Conservation (phyloP, 2,113 vertebrate genomes). For the Nyctereutes procyonoides region DNA sequence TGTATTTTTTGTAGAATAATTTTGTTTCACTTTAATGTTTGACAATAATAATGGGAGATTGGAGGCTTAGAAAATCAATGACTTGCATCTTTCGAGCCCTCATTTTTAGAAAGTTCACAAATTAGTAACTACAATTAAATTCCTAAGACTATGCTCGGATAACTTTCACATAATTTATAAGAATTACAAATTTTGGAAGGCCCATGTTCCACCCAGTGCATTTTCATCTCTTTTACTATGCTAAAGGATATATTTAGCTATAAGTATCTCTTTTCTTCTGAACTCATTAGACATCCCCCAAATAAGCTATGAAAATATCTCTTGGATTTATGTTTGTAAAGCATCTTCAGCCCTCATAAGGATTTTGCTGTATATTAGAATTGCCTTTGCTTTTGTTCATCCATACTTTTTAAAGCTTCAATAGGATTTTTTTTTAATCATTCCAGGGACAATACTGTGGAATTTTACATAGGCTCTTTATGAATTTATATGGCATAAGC, state of each 20-base stretch:
- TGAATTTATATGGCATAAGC: background rate
- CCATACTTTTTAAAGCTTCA: background rate
- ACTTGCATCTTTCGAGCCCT: background rate
- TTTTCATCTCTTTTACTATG: background rate
- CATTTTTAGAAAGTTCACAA: background rate
- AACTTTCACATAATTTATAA: background rate
- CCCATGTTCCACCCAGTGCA: rapidly evolving
- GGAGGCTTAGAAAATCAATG: background rate
- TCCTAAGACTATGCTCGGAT: background rate
- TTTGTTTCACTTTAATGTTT: background rate
- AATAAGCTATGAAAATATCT: background rate
- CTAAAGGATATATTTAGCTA: background rate
- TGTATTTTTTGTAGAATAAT: background rate
- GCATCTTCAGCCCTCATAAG: background rate
- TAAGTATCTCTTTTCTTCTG: background rate
- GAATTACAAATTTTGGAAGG: background rate
- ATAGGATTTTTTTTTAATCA: background rate
- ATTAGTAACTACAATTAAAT: background rate
- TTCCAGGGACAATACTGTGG: background rate
- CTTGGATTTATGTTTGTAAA: background rate
- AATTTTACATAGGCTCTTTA: background rate
- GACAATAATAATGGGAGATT: background rate
- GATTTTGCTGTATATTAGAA: background rate
- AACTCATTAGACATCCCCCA: background rate
- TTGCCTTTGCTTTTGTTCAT: background rate